Evolutionary conservation across 1,140 invertebrate genomes (phyloP), one percentile per base, ranked within the genome.

Genomic region (Drosophila oshimai): DNA sequence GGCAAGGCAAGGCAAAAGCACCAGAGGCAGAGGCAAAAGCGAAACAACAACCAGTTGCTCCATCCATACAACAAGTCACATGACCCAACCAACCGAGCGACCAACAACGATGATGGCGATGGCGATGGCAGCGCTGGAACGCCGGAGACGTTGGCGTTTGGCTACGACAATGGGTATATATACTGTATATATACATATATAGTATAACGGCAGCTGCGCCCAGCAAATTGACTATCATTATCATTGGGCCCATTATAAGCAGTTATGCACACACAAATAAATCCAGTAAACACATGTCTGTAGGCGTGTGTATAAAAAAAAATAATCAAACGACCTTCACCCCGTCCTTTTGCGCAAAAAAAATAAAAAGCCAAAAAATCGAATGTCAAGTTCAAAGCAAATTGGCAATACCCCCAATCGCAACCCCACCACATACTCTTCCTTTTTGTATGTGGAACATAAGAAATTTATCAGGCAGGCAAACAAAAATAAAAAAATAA

Each of bases 171-270:
- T 69, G 75, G 71, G 62, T 64, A 71, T 78, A 77, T 54, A 31
- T 36, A 31, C 20, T 41, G 18, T 53, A 53, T 24, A 47, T 47
- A 29, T 10, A 26, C 6, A 15, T 5, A 15, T 53, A 57, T 53
- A 33, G 24, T 57, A 79, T 54, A 47, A 50, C 53, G 28, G 45
- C 69, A 50, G 24, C 47, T 36, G 68, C 65, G 61, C 47, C 49
- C 80, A 71, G 57, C 67, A 87, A 86, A 86, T 87, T 86, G 75
- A 64, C 81, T 86, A 86, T 80, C 71, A 76, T 87, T 87, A 86
- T 72, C 80, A 80, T 31, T 57, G 61, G 76, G 44, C 45, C 46
- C 54, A 84, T 64, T 84, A 77, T 73, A 73, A 75, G 69, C 47
- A 60, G 50, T 54, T 60, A 72, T 37, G 72, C 33, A 73, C 34